Base-by-base conservation (phyloP, 2,888 invertebrate genomes). In the Lithosia quadra region DNA sequence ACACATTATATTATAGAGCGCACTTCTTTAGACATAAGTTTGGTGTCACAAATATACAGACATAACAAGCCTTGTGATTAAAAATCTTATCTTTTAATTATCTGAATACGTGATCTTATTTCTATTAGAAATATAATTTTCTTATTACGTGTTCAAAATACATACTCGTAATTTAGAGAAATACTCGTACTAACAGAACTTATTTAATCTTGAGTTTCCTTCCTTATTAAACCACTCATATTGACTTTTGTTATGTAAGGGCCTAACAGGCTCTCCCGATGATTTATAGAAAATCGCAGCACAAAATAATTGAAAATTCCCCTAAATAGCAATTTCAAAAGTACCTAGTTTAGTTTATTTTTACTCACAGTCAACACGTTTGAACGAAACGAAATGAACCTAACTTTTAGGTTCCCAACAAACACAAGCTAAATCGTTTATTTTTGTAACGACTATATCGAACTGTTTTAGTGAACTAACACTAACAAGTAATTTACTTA, bases 401-500 rank as follows among this genome's bases (percentile, higher is more conserved):
- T 18, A 61, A 69, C 39, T 64, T 66, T 62, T 53, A 62, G 64
- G 39, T 63, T 68, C 10, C 28, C 4, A 49, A 49, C 49, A 63
- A 66, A 60, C 57, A 62, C 53, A 62, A 34, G n/a, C 33, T 24
- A 33, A 56, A 34, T 4, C 57, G 57, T 65, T 65, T 28, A 58
- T 65, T 69, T 68, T 65, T 58, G 57, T 34, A 49, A 55, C 0
- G 53, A 60, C 59, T 66, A 60, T 36, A 49, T 49, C 55, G 36
- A 21, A n/a, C 53, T 67, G 58, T 58, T 59, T 69, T 59, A 33
- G 55, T 18, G 53, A 67, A n/a, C n/a, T n/a, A n/a, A n/a, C n/a
- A 62, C 28, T 62, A 68, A 65, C 58, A 63, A 71, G 73, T 75
- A 58, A 71, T 67, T 71, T 62, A 68, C 69, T 71, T 65, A 39